Evolutionary conservation across 2,113 vertebrate genomes (phyloP).

Genomic region (Stercorarius parasiticus): DNA sequence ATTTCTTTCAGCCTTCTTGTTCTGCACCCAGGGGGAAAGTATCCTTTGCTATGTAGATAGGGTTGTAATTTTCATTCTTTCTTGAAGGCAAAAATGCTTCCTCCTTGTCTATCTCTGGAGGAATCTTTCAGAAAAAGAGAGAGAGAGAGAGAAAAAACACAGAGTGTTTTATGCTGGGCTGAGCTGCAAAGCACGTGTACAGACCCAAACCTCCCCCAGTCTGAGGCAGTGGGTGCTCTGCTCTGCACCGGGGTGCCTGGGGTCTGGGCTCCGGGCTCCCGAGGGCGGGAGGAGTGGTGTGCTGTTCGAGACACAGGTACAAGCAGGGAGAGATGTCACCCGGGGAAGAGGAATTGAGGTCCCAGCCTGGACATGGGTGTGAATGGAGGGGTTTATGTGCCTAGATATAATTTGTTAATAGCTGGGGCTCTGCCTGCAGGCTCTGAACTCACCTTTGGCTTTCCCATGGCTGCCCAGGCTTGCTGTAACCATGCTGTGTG

Average conservation of each 20-base stretch:
- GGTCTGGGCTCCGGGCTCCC: not conserved
- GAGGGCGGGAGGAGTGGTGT: not conserved
- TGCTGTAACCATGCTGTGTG: not conserved
- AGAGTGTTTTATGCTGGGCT: not conserved
- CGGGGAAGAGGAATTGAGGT: not conserved
- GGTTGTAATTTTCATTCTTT: slow-evolving; percentile 70
- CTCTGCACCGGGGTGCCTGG: not conserved
- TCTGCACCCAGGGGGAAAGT: slow-evolving; percentile 45
- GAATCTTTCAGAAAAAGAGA: slow-evolving; percentile 31
- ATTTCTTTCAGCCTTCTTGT: slow-evolving; percentile 19
- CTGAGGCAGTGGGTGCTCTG: not conserved
- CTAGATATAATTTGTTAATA: not conserved
- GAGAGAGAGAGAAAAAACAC: not conserved
- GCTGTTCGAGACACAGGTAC: too few relatives aligned
- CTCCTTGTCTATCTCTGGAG: slow-evolving; percentile 43
- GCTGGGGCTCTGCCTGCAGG: not conserved
- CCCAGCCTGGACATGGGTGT: not conserved
- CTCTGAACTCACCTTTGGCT: not conserved
- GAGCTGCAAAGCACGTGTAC: not conserved
- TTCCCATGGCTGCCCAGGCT: not conserved
- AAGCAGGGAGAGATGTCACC: not conserved
- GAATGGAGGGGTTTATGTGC: not conserved
- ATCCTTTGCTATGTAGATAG: slow-evolving; percentile 64
- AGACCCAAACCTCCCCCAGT: not conserved
- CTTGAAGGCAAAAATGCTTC: slow-evolving; percentile 55